Base-by-base conservation (phyloP, 2,888 invertebrate species). In the Chaetogeoica ovagalla region DNA sequence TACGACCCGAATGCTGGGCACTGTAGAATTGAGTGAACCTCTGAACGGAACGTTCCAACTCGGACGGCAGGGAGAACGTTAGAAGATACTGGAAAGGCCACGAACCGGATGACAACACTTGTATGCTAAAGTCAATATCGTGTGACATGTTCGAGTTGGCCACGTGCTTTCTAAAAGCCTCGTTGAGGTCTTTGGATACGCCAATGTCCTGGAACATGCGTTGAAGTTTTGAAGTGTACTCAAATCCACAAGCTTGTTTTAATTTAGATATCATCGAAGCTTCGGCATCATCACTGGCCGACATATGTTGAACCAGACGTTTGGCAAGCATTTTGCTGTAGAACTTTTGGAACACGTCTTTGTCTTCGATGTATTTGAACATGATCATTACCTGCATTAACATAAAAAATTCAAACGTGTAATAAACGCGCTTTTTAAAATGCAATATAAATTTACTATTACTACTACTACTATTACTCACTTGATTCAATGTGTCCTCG, bases 321-420 rank as follows among this genome's bases (percentile, higher is more conserved):
- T 98, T 98, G 60, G 98, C 98, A 84, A 99, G 89, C 97, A 98
- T 97, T 89, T 98, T 99, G 86, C 97, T 97, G 88, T 99, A 99
- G 87, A 98, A 99, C 88, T 98, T 98, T 88, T 99, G 98, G 89
- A 98, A 99, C 77, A 99, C 98, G 87, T 99, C 99, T 87, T 99
- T 99, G 88, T 99, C 98, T 87, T 98, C 98, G 83, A 99, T 97
- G 87, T 99, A 99, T 88, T 98, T 98, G 88, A 99, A 99, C 77
- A 98, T 98, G 83, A 98, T 95, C 98, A 99, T 98, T 94, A 79
- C 79, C 79, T 79, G n/a, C 19, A 65, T 55, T 52, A 52, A 77
- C 60, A 76, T 19, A 63, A 70, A 1, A 30, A 30, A 30, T 30
- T 4, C 30, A 30, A 30, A 2, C 30, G 30, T 30, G 30, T 30